phyloP scores from a whole-genome alignment of 2,888 invertebrate genomes.

The Danaus chrysippus region DNA sequence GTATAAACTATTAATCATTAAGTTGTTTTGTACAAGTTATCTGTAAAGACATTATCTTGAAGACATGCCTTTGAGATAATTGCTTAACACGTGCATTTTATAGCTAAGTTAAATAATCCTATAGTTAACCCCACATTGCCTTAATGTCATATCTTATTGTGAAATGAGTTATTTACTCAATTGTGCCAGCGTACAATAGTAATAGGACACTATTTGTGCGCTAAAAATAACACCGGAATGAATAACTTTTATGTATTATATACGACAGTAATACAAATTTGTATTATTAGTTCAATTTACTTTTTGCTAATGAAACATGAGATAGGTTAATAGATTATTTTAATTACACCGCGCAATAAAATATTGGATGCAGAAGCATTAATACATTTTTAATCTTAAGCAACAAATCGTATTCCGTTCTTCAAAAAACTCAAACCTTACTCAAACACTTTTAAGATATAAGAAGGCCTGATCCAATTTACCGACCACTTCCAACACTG shows the following conservation, averaged over 20 bases:
- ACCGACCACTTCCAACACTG: slow-evolving; percentile 31
- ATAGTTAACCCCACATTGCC: slow-evolving; percentile 7
- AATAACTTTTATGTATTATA: slow-evolving; percentile 5
- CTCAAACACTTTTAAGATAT: slow-evolving; percentile 30
- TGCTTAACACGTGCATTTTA: slow-evolving; percentile 42
- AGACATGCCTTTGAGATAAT: slow-evolving; percentile 21
- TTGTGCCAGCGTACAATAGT: slow-evolving; percentile 12
- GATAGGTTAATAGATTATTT: too few species aligned
- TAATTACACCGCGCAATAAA: not conserved
- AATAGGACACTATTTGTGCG: slow-evolving; percentile 19
- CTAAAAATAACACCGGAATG: slow-evolving; percentile 22
- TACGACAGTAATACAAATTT: too few species aligned
- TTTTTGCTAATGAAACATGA: too few species aligned
- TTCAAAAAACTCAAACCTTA: slow-evolving; percentile 26
- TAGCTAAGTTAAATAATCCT: slow-evolving; percentile 41
- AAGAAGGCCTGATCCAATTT: slow-evolving; percentile 35
- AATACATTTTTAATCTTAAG: slow-evolving; percentile 27
- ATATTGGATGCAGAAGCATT: not conserved
- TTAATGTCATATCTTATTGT: slow-evolving; percentile 7
- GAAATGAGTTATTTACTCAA: slow-evolving; percentile 11
- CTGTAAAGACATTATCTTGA: not conserved
- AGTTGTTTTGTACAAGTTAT: not conserved
- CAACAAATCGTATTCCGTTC: slow-evolving; percentile 23
- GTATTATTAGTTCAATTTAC: too few species aligned
- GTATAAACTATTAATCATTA: not conserved